Base-by-base conservation (phyloP, 2,113 vertebrate genomes). In the Chaenogobius annularis region DNA sequence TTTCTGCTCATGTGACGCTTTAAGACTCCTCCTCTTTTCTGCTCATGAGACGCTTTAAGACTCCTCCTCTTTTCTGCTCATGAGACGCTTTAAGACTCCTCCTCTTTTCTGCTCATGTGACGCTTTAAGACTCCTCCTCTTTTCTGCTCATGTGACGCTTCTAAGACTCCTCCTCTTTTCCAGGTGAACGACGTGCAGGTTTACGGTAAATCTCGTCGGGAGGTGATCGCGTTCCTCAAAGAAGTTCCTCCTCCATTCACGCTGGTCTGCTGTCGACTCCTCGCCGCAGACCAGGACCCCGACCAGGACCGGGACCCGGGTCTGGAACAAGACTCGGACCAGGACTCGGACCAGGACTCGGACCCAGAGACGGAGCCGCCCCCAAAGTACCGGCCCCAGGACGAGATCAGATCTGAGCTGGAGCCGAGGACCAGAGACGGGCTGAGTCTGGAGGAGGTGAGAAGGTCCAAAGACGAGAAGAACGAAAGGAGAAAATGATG, bases 201-300 rank as follows among this genome's bases (percentile, higher is more conserved):
- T 0, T 95, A 89, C 0, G 96, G 97, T 0, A 97, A 93, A 69
- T 95, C 96, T 13, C 94, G 97, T 0, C 91, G 96, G 0, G 97
- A 99, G 71, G 97, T 94, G 0, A 78, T 98, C 72, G 95, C 96
- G 0, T 98, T 98, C 80, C 95, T 99, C 0, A 96, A 96, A 76
- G 96, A 97, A 37, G 96, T 96, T 20, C 96, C 97, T 0, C 95
- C 97, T 14, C 97, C 97, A 0, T 98, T 99, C 74, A 97, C 94
- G 0, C 44, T 99, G 89, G 95, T 98, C 73, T 98, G 96, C 90
- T 99, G 97, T 78, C 93, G 97, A 22, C 94, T 90, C 1, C 91
- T 95, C 0, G 90, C 90, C 48, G 66, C 75, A 19, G 94, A 95
- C 65, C 54, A 75, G 66, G 91, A 75, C 20, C 69, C 66, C 11